A percentile compares a stretch with the other conserved stretches of the same genome.
These are phyloP conservation scores for Clarias magur DNA, from an alignment of 2,113 vertebrate genomes.

Conservation along the genomic window DNA sequence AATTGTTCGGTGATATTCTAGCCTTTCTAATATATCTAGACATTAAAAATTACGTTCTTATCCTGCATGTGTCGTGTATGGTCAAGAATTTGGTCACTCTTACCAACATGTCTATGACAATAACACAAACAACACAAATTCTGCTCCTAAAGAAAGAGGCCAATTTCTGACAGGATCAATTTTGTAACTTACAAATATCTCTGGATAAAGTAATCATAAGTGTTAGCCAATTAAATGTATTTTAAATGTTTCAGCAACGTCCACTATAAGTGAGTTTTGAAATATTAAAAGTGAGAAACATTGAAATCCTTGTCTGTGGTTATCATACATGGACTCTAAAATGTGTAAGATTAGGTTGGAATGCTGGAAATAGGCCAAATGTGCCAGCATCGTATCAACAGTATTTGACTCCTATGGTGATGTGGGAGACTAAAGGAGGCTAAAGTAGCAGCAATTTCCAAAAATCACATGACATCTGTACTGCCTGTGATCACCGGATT, in stretches of 20 bases:
- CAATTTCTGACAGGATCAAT: neutral
- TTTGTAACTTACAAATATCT: neutral
- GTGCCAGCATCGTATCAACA: neutral
- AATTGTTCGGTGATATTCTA: neutral
- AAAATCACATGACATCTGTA: neutral
- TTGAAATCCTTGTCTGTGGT: neutral
- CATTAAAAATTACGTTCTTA: neutral
- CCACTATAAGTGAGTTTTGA: neutral
- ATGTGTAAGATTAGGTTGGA: neutral
- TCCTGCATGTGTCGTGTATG: neutral
- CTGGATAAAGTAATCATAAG: neutral
- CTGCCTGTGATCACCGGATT: neutral
- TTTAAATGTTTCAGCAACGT: neutral
- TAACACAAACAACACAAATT: neutral
- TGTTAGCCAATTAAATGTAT: neutral
- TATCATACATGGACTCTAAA: neutral
- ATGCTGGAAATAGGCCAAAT: neutral
- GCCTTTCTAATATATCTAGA: neutral
- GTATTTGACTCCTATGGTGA: neutral
- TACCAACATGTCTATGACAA: neutral
- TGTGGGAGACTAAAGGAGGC: neutral
- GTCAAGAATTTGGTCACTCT: neutral
- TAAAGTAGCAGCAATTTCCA: neutral
- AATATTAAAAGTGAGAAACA: neutral
- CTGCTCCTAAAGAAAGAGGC: neutral